Evolutionary conservation across 1,140 invertebrate genomes (phyloP), one percentile per base, ranked within the genome.

Genomic region (Nasonia longicornis): DNA sequence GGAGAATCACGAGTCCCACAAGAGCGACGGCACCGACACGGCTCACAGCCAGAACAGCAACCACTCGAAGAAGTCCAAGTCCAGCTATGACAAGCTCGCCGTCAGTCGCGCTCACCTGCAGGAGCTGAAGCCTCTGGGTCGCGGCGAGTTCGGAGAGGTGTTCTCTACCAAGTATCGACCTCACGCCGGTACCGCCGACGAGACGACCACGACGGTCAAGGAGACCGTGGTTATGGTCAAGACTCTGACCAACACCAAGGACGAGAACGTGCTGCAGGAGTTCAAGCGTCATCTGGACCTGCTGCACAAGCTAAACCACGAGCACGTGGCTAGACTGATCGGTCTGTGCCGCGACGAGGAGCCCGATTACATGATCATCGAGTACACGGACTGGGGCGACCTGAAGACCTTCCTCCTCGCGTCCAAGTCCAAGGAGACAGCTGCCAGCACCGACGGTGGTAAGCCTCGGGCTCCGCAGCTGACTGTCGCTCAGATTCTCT

Each of bases 301-400:
- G 86, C 95, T 97, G 87, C 92, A 93, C 29, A 95, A 95, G 84
- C 89, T 97, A 10, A 94, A 94, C 22, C 96, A 98, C 88, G 94
- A 95, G 70, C 95, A 96, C 87, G 92, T 98, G 0, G 94, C 93
- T 0, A 94, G 94, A 71, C 89, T 98, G 11, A 91, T 96, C 66
- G 97, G 96, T 0, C 90, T 98, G 70, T 97, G 96, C 88, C 92
- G 94, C 48, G 96, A 97, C 74, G 92, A 93, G 16, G 96, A 97
- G 82, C 97, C 97, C 0, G 95, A 97, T 87, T 97, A 95, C 86
- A 94, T 98, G 93, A 94, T 98, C 20, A 90, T 97, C 7, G 96
- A 98, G 87, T 96, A 97, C 87, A 97, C 96, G 31, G 97, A 98
- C 87, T 98, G 97, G 97, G 97, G 97, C n/a, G 97, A 98, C 89